Evolutionary conservation across 2,888 invertebrate genomes (phyloP).

Genomic region (Melanostoma scalare): DNA sequence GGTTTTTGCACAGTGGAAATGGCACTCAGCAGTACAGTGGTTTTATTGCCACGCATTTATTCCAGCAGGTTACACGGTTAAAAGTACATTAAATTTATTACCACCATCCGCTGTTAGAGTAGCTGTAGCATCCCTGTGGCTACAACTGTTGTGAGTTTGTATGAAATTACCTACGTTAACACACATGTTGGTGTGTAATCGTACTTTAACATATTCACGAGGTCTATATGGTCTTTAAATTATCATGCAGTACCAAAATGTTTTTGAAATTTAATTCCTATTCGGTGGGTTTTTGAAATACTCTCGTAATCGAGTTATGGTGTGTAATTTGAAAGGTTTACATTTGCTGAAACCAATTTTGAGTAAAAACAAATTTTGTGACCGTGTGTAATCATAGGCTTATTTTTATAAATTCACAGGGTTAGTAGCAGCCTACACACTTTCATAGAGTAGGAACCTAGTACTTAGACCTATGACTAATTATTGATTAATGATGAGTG

Average conservation of each 20-base stretch:
- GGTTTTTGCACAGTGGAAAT: constrained; percentile 2
- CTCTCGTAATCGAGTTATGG: too few relatives aligned
- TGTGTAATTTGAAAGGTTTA: too few relatives aligned
- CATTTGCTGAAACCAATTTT: too few relatives aligned
- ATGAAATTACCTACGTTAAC: constrained; percentile 25
- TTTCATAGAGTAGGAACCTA: too few relatives aligned
- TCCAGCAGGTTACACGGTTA: constrained; percentile 44
- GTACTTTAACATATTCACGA: not conserved
- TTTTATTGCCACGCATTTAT: constrained; percentile 50
- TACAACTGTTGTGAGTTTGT: not conserved
- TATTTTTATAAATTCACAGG: too few relatives aligned
- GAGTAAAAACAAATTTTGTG: too few relatives aligned
- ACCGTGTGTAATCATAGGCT: too few relatives aligned
- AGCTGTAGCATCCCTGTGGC: not conserved
- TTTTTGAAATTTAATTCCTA: constrained; percentile 24
- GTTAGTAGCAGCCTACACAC: too few relatives aligned
- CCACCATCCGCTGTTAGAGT: constrained; percentile 5
- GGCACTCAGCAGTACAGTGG: not conserved
- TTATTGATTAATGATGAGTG: too few relatives aligned
- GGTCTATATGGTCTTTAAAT: not conserved
- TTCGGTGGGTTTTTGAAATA: not conserved
- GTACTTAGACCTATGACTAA: too few relatives aligned
- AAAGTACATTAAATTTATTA: constrained; percentile 52
- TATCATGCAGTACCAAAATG: constrained; percentile 10
- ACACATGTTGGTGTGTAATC: too few relatives aligned